Conservation (phyloP, 2,113 vertebrate species). For the Sula dactylatra region DNA sequence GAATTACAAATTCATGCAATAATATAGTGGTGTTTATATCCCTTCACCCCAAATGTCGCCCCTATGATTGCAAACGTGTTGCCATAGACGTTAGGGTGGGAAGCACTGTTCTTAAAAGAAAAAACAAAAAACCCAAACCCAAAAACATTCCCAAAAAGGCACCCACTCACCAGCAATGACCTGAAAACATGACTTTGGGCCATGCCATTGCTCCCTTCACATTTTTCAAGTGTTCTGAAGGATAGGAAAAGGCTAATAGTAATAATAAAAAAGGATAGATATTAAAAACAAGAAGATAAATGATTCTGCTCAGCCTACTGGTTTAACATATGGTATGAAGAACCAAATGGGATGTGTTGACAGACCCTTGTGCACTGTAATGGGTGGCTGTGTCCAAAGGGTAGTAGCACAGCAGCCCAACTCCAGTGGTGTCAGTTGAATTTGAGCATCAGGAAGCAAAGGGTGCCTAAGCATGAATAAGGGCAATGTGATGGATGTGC, state of each 20-base stretch:
- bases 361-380: rapidly evolving
- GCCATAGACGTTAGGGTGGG: background rate
- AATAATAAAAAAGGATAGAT: background rate
- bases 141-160: background rate
- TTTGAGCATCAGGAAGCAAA: background rate
- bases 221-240: background rate
- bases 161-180: background rate
- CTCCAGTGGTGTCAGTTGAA: background rate
- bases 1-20: background rate
- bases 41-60: background rate
- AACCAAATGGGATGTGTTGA: background rate
- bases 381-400: background rate
- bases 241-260: background rate
- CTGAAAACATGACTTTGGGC: background rate
- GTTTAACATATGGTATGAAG: background rate
- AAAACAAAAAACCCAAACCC: background rate
- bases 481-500: background rate
- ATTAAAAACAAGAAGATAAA: background rate
- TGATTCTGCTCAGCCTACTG: background rate
- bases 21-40: background rate
- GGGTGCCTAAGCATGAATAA: background rate
- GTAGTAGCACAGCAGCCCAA: background rate
- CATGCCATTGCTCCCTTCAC: background rate
- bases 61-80: background rate
- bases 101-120: background rate